These are phyloP conservation scores for Apamea sordens DNA, from an alignment of 2,888 invertebrate genomes.

Conservation along the genomic window DNA sequence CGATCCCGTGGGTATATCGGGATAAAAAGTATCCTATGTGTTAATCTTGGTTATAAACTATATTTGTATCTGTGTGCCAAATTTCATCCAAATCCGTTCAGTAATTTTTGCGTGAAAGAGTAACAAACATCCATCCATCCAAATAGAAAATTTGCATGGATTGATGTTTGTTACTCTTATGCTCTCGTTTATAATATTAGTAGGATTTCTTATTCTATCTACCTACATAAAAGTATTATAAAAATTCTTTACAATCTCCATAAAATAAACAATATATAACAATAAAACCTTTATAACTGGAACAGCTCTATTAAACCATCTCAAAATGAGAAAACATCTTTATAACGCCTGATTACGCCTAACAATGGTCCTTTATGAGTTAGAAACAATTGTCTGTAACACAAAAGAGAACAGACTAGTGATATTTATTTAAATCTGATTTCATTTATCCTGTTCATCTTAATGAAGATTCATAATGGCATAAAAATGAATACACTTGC, in stretches of 20 bases:
- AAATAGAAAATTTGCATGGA: no score
- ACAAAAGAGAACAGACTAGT: conserved; percentile 31
- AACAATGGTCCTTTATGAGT: conserved; percentile 36
- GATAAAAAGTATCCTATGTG: no score
- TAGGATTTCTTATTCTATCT: not conserved
- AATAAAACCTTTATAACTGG: not conserved
- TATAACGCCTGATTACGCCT: conserved; percentile 29
- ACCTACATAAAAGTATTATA: not conserved
- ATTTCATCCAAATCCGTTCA: no score
- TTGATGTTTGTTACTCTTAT: no score
- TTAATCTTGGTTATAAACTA: no score
- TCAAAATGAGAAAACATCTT: conserved; percentile 37
- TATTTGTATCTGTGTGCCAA: no score
- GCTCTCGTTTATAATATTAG: no score
- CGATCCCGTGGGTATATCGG: no score
- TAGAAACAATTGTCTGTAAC: conserved; percentile 42
- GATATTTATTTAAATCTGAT: conserved; percentile 37
- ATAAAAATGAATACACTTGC: not conserved
- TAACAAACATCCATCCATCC: no score
- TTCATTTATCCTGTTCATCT: conserved; percentile 7
- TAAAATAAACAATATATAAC: conserved; percentile 7
- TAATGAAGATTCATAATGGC: not conserved
- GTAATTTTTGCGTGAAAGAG: no score
- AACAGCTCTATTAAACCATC: conserved; percentile 9
- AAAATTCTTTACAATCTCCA: not conserved